Evolutionary conservation across 37 sponge, comb jelly and placozoan genomes (phyloP).

Genomic region (Ephydatia muelleri): DNA sequence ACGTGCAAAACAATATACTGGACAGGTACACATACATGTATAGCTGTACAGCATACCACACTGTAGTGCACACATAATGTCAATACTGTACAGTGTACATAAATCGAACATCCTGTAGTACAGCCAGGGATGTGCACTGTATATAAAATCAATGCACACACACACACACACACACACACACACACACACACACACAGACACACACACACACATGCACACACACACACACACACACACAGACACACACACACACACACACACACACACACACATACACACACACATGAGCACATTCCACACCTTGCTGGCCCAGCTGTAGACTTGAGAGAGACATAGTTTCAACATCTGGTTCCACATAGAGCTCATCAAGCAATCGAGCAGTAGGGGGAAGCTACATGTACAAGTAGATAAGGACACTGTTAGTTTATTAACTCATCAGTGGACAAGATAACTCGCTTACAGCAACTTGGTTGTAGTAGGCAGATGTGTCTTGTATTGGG

Average conservation of each 20-base stretch:
- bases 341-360: not conserved
- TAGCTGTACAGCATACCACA: too few species aligned
- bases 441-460: conserved; percentile 18
- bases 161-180: conserved; percentile 20
- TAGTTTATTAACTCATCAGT: not conserved
- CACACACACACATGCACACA: conserved; percentile 13
- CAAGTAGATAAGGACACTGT: not conserved
- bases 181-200: too few species aligned
- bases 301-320: not conserved
- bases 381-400: not conserved
- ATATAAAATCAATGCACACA: too few species aligned
- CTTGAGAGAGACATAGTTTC: not conserved
- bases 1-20: too few species aligned
- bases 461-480: conserved; percentile 52
- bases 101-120: too few species aligned
- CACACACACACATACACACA: not conserved
- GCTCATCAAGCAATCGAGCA: not conserved
- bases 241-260: conserved; percentile 8
- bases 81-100: too few species aligned
- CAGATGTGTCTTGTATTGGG: conserved; percentile 36
- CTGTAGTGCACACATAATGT: too few species aligned
- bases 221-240: conserved; percentile 25
- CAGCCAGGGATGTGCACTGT: too few species aligned
- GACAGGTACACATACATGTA: too few species aligned
- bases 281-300: conserved; percentile 7